A percentile compares a stretch with the other conserved stretches of the same genome.
phyloP scores from a whole-genome alignment of 2,888 invertebrate genomes.

The Asteroscopus sphinx region DNA sequence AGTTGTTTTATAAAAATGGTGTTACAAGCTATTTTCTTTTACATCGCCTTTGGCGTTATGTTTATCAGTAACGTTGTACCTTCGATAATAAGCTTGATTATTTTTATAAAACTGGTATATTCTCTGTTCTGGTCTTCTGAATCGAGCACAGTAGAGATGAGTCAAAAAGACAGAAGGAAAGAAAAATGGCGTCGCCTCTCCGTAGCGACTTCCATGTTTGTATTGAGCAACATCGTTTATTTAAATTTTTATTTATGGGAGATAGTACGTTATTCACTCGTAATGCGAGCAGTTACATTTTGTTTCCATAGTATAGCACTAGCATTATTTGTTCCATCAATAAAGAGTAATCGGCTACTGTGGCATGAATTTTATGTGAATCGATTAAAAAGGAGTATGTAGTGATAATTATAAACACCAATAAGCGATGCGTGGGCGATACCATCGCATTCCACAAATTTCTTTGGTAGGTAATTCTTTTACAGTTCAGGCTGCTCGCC shows the following conservation, averaged over 20 bases:
- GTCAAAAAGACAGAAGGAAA: not conserved
- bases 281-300: not conserved
- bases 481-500: no score
- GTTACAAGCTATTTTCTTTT: not conserved
- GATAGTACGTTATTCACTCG: not conserved
- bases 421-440: no score
- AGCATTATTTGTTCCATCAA: constrained; percentile 15
- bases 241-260: not conserved
- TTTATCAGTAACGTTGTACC: not conserved
- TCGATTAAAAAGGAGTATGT: not conserved
- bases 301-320: constrained; percentile 4
- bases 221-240: constrained; percentile 22
- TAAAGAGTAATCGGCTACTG: constrained; percentile 29
- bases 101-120: constrained; percentile 14
- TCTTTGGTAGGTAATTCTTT: no score
- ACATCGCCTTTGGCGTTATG: not conserved
- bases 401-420: not conserved
- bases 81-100: constrained; percentile 9
- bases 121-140: constrained; percentile 13
- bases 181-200: constrained; percentile 14
- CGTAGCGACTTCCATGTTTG: constrained; percentile 14
- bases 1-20: not conserved
- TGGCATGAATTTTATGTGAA: constrained; percentile 27
- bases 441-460: no score
- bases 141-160: not conserved